Evolutionary conservation across 2,797 vertebrate genomes (phyloP).

Genomic region (Thunnus albacares): DNA sequence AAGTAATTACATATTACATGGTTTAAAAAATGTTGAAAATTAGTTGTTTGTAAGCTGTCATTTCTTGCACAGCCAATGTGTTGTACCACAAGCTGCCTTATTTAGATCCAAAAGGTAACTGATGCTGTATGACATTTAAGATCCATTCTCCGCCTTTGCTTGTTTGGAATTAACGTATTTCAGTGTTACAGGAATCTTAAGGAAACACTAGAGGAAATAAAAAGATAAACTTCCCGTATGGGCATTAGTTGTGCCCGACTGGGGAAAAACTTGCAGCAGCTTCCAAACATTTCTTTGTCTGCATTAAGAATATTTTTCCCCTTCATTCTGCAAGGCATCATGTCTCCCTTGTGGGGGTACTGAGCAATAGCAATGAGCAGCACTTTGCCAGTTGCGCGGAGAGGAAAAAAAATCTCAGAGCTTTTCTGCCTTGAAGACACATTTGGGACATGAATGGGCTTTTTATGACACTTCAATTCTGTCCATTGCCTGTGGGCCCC

Average conservation of each 20-base stretch:
- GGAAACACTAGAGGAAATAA: slow-evolving; percentile 60
- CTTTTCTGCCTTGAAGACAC: slow-evolving; percentile 73
- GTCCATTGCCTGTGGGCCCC: slow-evolving; percentile 67
- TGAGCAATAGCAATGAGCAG: slow-evolving; percentile 70
- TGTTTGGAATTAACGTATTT: slow-evolving; percentile 52
- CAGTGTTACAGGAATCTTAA: slow-evolving; percentile 51
- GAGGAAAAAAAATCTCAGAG: slow-evolving; percentile 53
- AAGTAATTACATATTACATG: slow-evolving; percentile 54
- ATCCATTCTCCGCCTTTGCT: slow-evolving; percentile 46
- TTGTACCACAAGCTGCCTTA: slow-evolving; percentile 44
- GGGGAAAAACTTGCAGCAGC: slow-evolving; percentile 66
- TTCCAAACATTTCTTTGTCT: slow-evolving; percentile 69
- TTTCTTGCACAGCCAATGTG: slow-evolving; percentile 45
- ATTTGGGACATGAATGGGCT: slow-evolving; percentile 74
- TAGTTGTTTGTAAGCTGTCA: slow-evolving; percentile 62
- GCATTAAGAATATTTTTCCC: slow-evolving; percentile 53
- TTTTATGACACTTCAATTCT: slow-evolving; percentile 83
- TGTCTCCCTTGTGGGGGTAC: slow-evolving; percentile 54
- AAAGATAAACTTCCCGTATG: slow-evolving; percentile 50
- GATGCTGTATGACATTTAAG: slow-evolving; percentile 65
- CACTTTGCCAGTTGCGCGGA: slow-evolving; percentile 56
- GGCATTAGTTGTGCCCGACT: slow-evolving; percentile 69
- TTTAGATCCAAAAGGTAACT: slow-evolving; percentile 70
- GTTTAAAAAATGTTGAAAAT: slow-evolving; percentile 66
- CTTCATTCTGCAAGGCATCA: slow-evolving; percentile 51